These are phyloP conservation scores for Apodemia mormo DNA, from an alignment of 2,888 invertebrate species.

Conservation along the genomic window DNA sequence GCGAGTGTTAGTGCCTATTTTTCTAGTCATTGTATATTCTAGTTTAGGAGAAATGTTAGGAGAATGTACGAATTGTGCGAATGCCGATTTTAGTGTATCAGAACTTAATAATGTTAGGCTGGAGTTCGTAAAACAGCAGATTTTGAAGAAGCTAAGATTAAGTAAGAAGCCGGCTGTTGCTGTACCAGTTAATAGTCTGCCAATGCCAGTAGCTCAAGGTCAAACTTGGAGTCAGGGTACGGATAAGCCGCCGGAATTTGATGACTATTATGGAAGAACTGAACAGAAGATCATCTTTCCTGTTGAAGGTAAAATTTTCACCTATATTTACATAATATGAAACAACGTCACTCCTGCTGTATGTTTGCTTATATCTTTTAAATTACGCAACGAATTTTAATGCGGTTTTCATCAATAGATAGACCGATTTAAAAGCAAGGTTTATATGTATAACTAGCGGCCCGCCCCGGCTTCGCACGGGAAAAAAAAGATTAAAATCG, in stretches of 20 bases:
- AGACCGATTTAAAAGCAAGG: too few species aligned
- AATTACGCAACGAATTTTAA: too few species aligned
- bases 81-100: constrained; percentile 69
- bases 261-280: constrained; percentile 92
- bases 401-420: too few species aligned
- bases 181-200: constrained; percentile 83
- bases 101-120: constrained; percentile 87
- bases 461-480: too few species aligned
- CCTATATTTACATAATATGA: too few species aligned
- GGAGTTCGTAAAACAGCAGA: constrained; percentile 92
- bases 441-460: too few species aligned
- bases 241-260: constrained; percentile 82
- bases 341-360: too few species aligned
- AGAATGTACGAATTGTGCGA: constrained; percentile 66
- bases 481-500: too few species aligned
- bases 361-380: too few species aligned
- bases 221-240: constrained; percentile 82
- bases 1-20: constrained; percentile 53
- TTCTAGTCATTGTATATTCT: constrained; percentile 59
- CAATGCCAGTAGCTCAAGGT: constrained; percentile 89
- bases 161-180: constrained; percentile 87
- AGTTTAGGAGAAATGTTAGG: constrained; percentile 56
- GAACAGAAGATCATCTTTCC: constrained; percentile 92
- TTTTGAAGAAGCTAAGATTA: constrained; percentile 88
- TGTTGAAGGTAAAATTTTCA: constrained; percentile 84